Evolutionary conservation across 2,113 vertebrate genomes (phyloP), one percentile per base, ranked within the genome.

Genomic region (Leptocoma aspasia): DNA sequence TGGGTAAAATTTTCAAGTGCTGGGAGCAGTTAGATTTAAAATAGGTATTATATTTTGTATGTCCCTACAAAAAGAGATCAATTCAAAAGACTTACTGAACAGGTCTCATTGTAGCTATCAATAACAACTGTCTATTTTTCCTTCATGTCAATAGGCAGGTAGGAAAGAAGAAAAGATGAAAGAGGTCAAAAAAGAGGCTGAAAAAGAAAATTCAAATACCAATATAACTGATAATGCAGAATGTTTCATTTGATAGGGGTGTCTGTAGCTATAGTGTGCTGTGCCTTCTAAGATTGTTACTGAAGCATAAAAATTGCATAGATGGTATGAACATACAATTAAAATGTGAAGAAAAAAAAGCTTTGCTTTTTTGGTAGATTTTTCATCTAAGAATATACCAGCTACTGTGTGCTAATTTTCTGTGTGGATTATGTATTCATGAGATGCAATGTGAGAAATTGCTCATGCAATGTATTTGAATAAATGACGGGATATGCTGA

Each of bases 401-500:
- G 53, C 42, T 90, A 63, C 82, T 86, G 44, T n/a, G 41, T 90
- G 52, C 82, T 90, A 83, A 86, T 91, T 90, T 90, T 92, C 69
- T 70, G 31, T 15, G 22, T 70, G 20, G 33, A 42, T 97, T 86
- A 86, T 83, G 47, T 66, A 83, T 90, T 94, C 47, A 90, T 92
- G 86, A 91, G 69, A 83, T 95, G 68, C 70, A 64, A 75, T 59
- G 56, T 59, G 42, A 94, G 49, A 66, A 89, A 49, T 64, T 92
- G 44, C 69, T 92, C 26, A 47, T 63, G 82, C 56, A 59, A 22
- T 90, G 15, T 44, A 39, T 86, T 89, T 90, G 52, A 89, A 72
- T 85, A 60, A 81, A 70, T 83, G 68, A 37, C 41, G 70, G 59
- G 22, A 33, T 78, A 75, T 57, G 5, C 63, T 90, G 90, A 73